Evolutionary conservation across 2,113 vertebrate species (phyloP).

Genomic region (Tragelaphus strepsiceros): DNA sequence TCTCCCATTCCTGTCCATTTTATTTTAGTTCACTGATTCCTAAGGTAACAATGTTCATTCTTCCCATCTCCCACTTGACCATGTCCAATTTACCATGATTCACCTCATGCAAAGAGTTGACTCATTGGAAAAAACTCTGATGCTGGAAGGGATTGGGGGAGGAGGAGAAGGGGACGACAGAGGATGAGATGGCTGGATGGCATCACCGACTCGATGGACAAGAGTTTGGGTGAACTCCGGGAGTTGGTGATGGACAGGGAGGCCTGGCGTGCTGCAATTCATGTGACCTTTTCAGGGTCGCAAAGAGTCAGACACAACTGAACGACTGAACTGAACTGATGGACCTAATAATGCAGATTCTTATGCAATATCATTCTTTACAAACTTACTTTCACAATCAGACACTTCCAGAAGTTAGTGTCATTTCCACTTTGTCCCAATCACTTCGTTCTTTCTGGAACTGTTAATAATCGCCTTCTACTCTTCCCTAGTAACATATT

Average conservation of each 20-base stretch:
- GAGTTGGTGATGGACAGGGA: too few relatives aligned
- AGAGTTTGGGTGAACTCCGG: too few relatives aligned
- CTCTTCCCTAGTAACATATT: not conserved
- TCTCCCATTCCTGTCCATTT: not conserved
- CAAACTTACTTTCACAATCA: not conserved
- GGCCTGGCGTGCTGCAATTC: too few relatives aligned
- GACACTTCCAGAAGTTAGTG: fast-evolving
- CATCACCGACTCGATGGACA: too few relatives aligned
- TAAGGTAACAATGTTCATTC: not conserved
- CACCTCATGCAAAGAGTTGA: not conserved
- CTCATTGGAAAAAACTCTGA: too few relatives aligned
- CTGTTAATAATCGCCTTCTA: not conserved
- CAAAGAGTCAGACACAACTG: too few relatives aligned
- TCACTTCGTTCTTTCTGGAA: not conserved
- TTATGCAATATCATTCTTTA: not conserved
- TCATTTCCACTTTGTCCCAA: not conserved
- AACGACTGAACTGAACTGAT: too few relatives aligned
- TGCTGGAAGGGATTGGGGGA: too few relatives aligned
- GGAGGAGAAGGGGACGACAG: too few relatives aligned
- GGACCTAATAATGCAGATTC: not conserved
- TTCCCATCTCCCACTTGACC: not conserved
- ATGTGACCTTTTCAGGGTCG: too few relatives aligned
- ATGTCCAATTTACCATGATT: not conserved
- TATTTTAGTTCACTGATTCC: not conserved
- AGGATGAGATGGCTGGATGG: too few relatives aligned